phyloP scores from a whole-genome alignment of 2,113 vertebrate species.

The Thamnaconus septentrionalis region DNA sequence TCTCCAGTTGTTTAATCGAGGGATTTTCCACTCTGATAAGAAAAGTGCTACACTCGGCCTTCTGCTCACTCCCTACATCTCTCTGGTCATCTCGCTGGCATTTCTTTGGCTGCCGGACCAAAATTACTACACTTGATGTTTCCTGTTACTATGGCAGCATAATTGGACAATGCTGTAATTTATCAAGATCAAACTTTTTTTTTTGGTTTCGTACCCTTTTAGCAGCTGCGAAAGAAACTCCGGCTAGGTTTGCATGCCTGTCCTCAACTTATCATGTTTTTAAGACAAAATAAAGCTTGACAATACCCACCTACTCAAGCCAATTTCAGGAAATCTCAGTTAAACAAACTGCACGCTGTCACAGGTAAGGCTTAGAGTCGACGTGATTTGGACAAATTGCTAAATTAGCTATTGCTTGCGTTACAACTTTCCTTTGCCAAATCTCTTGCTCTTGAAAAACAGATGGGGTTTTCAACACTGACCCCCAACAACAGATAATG shows the following conservation, averaged over 20 bases:
- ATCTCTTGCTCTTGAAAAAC: slow-evolving; percentile 27
- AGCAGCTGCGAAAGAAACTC: neutral
- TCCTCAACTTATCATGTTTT: neutral
- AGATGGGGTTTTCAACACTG: slow-evolving; percentile 36
- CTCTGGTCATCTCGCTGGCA: neutral
- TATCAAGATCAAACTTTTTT: neutral
- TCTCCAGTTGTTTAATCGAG: too few species aligned
- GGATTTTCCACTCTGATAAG: too few species aligned
- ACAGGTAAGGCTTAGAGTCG: too few species aligned
- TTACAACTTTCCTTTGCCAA: slow-evolving; percentile 16
- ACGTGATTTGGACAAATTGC: slow-evolving; percentile 6
- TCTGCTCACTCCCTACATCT: neutral
- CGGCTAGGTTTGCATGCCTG: too few species aligned
- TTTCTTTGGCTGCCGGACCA: neutral
- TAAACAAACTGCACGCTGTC: too few species aligned
- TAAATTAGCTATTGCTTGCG: slow-evolving; percentile 13
- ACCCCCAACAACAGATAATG: slow-evolving; percentile 39
- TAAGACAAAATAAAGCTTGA: neutral
- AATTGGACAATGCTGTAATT: neutral
- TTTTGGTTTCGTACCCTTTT: neutral
- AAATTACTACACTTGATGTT: neutral
- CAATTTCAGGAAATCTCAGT: too few species aligned
- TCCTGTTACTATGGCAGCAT: neutral
- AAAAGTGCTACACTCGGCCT: neutral
- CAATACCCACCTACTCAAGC: too few species aligned